Conservation (phyloP, 2,797 vertebrate genomes). For the Eospalax fontanierii region DNA sequence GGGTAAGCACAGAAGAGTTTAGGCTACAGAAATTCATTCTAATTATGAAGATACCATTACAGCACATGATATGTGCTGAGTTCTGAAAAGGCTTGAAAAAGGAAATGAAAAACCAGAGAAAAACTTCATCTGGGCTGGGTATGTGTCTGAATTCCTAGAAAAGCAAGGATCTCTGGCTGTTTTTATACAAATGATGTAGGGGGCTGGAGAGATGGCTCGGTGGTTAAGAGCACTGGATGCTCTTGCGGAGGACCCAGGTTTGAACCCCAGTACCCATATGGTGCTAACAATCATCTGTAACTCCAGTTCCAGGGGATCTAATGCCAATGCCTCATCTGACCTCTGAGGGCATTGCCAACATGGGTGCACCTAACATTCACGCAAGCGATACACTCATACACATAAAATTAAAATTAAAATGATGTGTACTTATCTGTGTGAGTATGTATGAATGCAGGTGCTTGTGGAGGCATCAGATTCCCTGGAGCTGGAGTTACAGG, state of each 20-base stretch:
- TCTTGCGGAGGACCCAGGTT: no score
- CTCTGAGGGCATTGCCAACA: no score
- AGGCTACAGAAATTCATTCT: constrained; percentile 16
- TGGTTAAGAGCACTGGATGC: no score
- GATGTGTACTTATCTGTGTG: no score
- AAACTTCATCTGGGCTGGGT: constrained; percentile 6
- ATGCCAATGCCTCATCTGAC: no score
- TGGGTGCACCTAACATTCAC: no score
- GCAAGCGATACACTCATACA: no score
- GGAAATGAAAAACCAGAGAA: constrained; percentile 35
- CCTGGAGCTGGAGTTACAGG: not conserved
- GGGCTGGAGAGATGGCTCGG: no score
- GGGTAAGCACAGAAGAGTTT: not conserved
- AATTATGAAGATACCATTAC: constrained; percentile 21
- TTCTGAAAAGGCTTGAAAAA: constrained; percentile 27
- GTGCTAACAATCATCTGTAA: no score
- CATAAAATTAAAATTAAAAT: not conserved
- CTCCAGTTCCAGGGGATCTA: no score
- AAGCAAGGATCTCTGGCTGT: constrained; percentile 15
- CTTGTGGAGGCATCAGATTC: not conserved
- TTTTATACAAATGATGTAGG: not conserved
- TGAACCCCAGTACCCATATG: no score
- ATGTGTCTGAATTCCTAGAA: constrained; percentile 20
- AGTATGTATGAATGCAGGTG: not conserved
- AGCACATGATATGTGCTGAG: not conserved